Base-by-base conservation (phyloP, 2,888 invertebrate species). In the Mantis religiosa region DNA sequence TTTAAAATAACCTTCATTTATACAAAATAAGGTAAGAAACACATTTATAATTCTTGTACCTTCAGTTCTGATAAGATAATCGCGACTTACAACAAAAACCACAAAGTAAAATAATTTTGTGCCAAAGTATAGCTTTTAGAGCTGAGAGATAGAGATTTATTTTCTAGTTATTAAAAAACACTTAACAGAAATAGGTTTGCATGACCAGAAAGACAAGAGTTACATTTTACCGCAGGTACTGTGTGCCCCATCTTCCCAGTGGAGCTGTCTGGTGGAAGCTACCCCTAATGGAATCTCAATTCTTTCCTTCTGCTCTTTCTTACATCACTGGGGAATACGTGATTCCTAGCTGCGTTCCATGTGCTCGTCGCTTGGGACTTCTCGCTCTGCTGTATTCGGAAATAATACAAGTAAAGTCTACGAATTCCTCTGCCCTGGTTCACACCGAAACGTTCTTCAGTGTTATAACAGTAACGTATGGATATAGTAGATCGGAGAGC, bases 241-340 rank as follows among this genome's bases (percentile, higher is more conserved):
- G 86, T 71, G 86, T 27, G 14, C 54, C 41, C 25, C 6, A 41
- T 41, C 41, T 54, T 86, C 86, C 86, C 86, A n/a, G 28, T 25
- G 86, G 86, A 86, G 54, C 25, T 86, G 86, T 86, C 85, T 81
- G 28, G 28, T 81, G 81, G 86, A 28, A 86, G 20, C 54, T 71
- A 25, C 28, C 85, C 81, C 86, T 86, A 86, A 86, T 86, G 86
- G 81, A 86, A 86, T 81, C 86, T 81, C 81, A 81, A 81, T 81
- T 86, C 81, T 81, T 86, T 86, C 54, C 28, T 81, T 86, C 81
- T 41, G 27, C 81, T 81, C 15, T 20, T 28, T 81, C 28, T 71
- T 71, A 71, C 54, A 71, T 71, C 86, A 71, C 86, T 12, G 14
- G 86, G 86, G 86, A 86, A 71, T 81, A 28, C 86, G 81, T 81